These are phyloP conservation scores for Hydra vulgaris DNA, from an alignment of 30 jellyfish, hydroid and myxozoan genomes.

Conservation along the genomic window DNA sequence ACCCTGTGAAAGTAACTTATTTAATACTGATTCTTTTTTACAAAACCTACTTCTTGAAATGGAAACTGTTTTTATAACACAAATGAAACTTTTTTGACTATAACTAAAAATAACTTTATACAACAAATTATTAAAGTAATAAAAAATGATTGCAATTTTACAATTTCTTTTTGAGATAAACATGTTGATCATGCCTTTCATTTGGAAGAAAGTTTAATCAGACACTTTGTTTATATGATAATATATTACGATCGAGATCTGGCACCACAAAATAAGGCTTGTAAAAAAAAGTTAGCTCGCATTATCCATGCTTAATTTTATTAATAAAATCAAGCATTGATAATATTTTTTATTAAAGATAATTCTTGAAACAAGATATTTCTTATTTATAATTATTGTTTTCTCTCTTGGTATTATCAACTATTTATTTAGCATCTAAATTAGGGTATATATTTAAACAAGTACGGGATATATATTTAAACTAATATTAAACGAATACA, in stretches of 20 bases:
- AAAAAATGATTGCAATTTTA: neutral
- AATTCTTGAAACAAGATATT: neutral
- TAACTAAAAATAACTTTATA: neutral
- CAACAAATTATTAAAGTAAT: neutral
- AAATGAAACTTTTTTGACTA: neutral
- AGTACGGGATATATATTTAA: neutral
- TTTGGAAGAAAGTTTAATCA: neutral
- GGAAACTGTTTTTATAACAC: neutral
- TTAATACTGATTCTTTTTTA: neutral
- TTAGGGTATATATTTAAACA: neutral
- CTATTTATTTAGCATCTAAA: neutral
- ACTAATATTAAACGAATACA: neutral
- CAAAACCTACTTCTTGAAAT: neutral
- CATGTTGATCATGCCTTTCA: neutral
- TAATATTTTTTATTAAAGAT: no score
- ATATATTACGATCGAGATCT: neutral
- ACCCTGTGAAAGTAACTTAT: neutral
- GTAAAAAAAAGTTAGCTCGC: neutral
- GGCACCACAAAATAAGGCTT: neutral
- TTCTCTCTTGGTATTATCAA: neutral
- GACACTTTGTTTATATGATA: neutral
- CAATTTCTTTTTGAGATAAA: neutral
- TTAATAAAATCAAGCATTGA: no score
- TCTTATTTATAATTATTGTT: no score
- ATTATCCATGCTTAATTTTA: neutral